Base-by-base conservation (phyloP, 2,888 invertebrate genomes). In the Melanophora roralis region DNA sequence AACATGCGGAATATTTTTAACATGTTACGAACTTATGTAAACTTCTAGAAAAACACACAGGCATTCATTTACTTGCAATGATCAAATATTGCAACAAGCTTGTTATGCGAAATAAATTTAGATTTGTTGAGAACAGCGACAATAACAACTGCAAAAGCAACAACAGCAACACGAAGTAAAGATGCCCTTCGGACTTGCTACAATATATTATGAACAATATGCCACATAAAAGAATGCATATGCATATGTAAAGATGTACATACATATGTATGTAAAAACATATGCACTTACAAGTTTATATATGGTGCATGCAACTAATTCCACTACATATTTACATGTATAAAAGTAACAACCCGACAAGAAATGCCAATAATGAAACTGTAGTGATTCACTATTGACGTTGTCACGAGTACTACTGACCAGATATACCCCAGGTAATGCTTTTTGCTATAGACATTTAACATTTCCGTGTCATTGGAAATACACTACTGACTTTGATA, bases 31-130 rank as follows among this genome's bases (percentile, higher is more conserved):
- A 77, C 69, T 69, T 65, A 34, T 77, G 69, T 69, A 77, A 69
- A 77, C 62, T 69, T 69, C 55, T 69, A 62, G 38, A 55, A 38
- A 57, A 57, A 59, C 55, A 64, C 34, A 67, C 51, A 59, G 47
- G 59, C 55, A 73, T 55, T 36, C 12, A 38, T 43, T 27, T n/a
- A 55, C 16, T 14, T n/a, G 19, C 27, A 11, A 59, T n/a, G 43
- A 47, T 34, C 73, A 57, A 40, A 65, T 16, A 40, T 74, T 74
- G 73, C 57, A 71, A 49, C 76, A 64, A 69, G 76, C 76, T 77
- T 77, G 76, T 77, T 77, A 77, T 77, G 76, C 64, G 69, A 77
- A 77, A 77, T 77, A 77, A 71, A 77, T 77, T 71, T 77, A 77
- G 64, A 77, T 64, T 77, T 71, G 76, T 77, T 77, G 76, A 71